Conservation (phyloP, 2,888 invertebrate genomes). For the Erebia ligea region DNA sequence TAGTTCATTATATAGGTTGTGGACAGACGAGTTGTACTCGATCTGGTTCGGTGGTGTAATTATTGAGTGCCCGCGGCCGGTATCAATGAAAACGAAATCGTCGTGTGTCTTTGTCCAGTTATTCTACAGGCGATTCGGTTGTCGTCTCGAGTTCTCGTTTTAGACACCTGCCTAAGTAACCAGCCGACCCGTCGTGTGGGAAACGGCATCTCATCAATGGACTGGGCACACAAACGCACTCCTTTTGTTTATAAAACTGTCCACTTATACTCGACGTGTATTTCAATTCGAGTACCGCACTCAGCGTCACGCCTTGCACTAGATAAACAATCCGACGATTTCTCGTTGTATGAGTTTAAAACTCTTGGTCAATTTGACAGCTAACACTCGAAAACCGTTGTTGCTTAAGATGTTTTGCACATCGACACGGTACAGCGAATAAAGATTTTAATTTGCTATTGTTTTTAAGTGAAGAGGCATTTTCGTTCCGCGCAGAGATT, state of each 20-base stretch:
- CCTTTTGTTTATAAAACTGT: slow-evolving; percentile 81
- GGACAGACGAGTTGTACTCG: slow-evolving; percentile 54
- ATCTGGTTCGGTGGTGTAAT: slow-evolving; percentile 57
- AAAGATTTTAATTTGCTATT: slow-evolving; percentile 57
- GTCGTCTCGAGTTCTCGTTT: slow-evolving; percentile 62
- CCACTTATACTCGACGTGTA: slow-evolving; percentile 69
- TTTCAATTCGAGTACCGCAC: slow-evolving; percentile 62
- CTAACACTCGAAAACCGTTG: slow-evolving; percentile 47
- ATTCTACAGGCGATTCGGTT: slow-evolving; percentile 44
- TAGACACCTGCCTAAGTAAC: slow-evolving; percentile 63
- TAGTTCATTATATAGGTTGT: slow-evolving; percentile 55
- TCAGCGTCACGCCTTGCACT: slow-evolving; percentile 57
- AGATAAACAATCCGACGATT: slow-evolving; percentile 63
- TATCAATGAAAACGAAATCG: slow-evolving; percentile 63
- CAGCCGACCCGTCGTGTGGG: slow-evolving; percentile 64
- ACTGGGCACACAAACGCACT: slow-evolving; percentile 65
- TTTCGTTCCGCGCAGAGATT: slow-evolving; percentile 57
- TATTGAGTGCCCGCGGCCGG: slow-evolving; percentile 49
- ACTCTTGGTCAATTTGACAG: slow-evolving; percentile 45
- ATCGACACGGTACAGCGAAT: slow-evolving; percentile 41
- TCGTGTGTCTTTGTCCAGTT: slow-evolving; percentile 25
- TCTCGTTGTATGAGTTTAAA: slow-evolving; percentile 45
- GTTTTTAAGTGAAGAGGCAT: slow-evolving; percentile 58
- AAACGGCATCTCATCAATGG: slow-evolving; percentile 74
- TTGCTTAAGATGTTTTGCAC: slow-evolving; percentile 51